Evolutionary conservation across 2,888 invertebrate species (phyloP).

Genomic region (Archips crataeganus): DNA sequence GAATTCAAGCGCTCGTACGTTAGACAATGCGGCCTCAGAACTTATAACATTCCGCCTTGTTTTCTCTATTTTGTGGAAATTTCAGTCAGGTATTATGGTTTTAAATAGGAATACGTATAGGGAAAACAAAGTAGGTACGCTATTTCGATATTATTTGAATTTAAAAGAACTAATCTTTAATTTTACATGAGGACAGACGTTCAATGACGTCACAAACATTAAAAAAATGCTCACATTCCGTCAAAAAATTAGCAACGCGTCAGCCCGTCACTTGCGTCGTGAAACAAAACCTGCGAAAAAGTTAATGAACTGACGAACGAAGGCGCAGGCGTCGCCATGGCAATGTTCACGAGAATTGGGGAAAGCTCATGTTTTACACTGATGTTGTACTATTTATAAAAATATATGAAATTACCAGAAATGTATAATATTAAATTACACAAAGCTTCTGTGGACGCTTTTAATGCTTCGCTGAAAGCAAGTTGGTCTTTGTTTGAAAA

Average conservation of each 20-base stretch:
- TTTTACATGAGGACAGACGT: too few relatives aligned
- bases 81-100: too few relatives aligned
- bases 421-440: conserved; percentile 36
- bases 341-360: conserved; percentile 58
- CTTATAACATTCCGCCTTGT: too few relatives aligned
- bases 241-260: neutral
- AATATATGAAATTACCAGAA: conserved; percentile 34
- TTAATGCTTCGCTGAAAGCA: neutral
- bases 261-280: conserved; percentile 47
- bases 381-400: conserved; percentile 36
- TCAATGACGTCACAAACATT: too few relatives aligned
- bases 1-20: too few relatives aligned
- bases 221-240: too few relatives aligned
- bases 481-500: neutral
- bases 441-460: conserved; percentile 1
- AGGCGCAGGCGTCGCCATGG: conserved; percentile 68
- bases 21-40: too few relatives aligned
- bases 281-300: conserved; percentile 61
- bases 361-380: conserved; percentile 47
- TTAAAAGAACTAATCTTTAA: too few relatives aligned
- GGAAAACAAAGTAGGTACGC: too few relatives aligned
- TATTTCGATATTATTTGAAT: too few relatives aligned
- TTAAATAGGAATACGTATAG: too few relatives aligned
- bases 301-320: conserved; percentile 76
- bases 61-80: too few relatives aligned